phyloP scores from a whole-genome alignment of 2,888 invertebrate genomes.

The Lagria hirta region DNA sequence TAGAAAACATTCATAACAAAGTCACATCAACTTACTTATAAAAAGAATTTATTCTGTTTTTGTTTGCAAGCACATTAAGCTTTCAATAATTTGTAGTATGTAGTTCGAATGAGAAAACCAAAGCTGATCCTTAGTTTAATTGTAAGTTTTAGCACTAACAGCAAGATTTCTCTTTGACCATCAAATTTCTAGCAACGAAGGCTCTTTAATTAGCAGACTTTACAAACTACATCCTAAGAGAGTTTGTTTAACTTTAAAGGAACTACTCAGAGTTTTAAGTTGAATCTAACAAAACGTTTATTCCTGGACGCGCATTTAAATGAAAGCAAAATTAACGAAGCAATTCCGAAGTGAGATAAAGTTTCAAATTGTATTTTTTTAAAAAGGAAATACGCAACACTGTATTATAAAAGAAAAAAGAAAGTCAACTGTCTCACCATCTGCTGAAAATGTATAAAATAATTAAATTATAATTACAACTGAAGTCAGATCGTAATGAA shows the following conservation, averaged over 20 bases:
- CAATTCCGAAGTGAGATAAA: slow-evolving; percentile 33
- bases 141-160: too few relatives aligned
- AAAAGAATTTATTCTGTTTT: too few relatives aligned
- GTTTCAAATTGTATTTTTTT: slow-evolving; percentile 33
- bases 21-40: too few relatives aligned
- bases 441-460: slow-evolving; percentile 41
- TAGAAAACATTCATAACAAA: too few relatives aligned
- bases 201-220: too few relatives aligned
- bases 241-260: slow-evolving; percentile 5
- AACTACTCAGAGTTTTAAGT: slow-evolving; percentile 8
- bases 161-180: too few relatives aligned
- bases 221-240: too few relatives aligned
- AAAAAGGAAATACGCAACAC: slow-evolving; percentile 26
- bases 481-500: slow-evolving; percentile 37
- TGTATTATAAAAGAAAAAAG: slow-evolving; percentile 32
- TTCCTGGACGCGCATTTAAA: slow-evolving; percentile 10
- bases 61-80: too few relatives aligned
- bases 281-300: slow-evolving; percentile 16
- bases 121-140: too few relatives aligned
- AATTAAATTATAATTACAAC: slow-evolving; percentile 43
- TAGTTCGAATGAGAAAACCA: too few relatives aligned
- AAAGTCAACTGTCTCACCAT: slow-evolving; percentile 39
- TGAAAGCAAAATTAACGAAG: slow-evolving; percentile 32
- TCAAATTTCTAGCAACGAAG: too few relatives aligned
- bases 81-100: too few relatives aligned